Conservation (phyloP, 2,888 invertebrate genomes). For the Scaptomyza reducta region DNA sequence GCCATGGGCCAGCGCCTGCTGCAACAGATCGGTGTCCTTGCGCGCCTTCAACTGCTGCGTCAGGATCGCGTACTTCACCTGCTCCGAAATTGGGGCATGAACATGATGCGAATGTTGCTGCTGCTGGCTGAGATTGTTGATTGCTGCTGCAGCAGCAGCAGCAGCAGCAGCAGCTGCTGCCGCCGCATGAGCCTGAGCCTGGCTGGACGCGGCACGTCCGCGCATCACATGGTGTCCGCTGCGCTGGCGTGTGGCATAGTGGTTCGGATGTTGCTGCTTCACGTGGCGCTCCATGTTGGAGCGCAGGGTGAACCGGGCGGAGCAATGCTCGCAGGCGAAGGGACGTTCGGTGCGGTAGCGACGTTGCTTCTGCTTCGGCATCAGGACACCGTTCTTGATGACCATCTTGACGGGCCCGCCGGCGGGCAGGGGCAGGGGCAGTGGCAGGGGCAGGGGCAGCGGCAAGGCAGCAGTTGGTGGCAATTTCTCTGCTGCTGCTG, state of each 20-base stretch:
- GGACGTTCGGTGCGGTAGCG: slow-evolving; percentile 95
- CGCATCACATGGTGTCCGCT: slow-evolving; percentile 85
- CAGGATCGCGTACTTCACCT: slow-evolving; percentile 90
- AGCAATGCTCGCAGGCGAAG: slow-evolving; percentile 95
- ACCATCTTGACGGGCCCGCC: slow-evolving; percentile 91
- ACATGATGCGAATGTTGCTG: slow-evolving; percentile 43
- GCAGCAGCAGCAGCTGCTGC: slow-evolving; percentile 67
- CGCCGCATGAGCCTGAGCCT: slow-evolving; percentile 34
- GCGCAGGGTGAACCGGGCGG: slow-evolving; percentile 94
- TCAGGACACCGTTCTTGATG: slow-evolving; percentile 94
- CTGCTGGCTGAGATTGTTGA: slow-evolving; percentile 57
- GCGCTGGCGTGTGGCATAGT: slow-evolving; percentile 92
- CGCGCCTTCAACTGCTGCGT: slow-evolving; percentile 91
- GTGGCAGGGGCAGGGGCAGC: slow-evolving; percentile 44
- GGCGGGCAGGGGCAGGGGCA: slow-evolving; percentile 26
- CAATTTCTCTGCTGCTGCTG: slow-evolving; percentile 5
- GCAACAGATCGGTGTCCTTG: slow-evolving; percentile 82
- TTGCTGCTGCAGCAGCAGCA: slow-evolving; percentile 59
- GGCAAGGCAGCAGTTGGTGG: slow-evolving; percentile 26
- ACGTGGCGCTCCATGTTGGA: slow-evolving; percentile 98
- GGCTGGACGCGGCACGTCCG: slow-evolving; percentile 76
- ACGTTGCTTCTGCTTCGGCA: slow-evolving; percentile 96
- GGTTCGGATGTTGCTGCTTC: slow-evolving; percentile 96
- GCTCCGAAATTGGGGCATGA: slow-evolving; percentile 85
- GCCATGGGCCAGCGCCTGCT: slow-evolving; percentile 83